Evolutionary conservation across 92 coral and sea anemone species (phyloP), one percentile per base, ranked within the genome.

Genomic region (Epizoanthus ramosus): DNA sequence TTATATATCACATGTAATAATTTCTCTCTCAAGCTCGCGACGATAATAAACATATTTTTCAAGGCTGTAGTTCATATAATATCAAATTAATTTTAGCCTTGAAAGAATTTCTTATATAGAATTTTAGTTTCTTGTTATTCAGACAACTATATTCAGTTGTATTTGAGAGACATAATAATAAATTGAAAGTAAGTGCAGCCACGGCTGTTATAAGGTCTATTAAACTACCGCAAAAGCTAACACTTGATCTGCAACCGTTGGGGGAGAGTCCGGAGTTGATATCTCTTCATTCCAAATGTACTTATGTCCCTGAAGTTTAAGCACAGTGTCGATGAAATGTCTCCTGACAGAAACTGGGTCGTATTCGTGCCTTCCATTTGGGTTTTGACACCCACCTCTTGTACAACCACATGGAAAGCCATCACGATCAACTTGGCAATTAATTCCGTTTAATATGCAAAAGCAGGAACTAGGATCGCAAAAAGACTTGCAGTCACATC

Each of bases 381-480:
- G 88, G 68, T 97, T 97, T 69, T 87, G 88, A 84, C 99, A 97
- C 53, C 94, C 98, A 54, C 88, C 88, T 10, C 95, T 92, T 0
- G 92, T 89, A 65, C 99, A 97, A 15, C 99, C 98, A 79, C 99
- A 97, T 12, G 99, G 99, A 64, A 97, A 97, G 41, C 91, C 93
- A 28, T 95, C 99, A 25, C 98, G 87, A 80, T 97, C 99, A 3
- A 97, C 99, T 71, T 97, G 99, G 70, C 99, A 97, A 52, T 93
- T 95, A 73, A 97, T 97, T 41, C 99, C 99, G 63, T 97, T 97
- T 17, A 94, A 70, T 54, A 87, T 87, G 72, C 99, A 97, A 68
- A 91, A 90, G 87, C 99, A 97, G 5, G 95, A 80, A 41, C 81
- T 88, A 3, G 97, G 98, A 63, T 92, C 92, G 75, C 99, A 97